Conservation (phyloP, 2,797 vertebrate species). For the Remorina albescens region DNA sequence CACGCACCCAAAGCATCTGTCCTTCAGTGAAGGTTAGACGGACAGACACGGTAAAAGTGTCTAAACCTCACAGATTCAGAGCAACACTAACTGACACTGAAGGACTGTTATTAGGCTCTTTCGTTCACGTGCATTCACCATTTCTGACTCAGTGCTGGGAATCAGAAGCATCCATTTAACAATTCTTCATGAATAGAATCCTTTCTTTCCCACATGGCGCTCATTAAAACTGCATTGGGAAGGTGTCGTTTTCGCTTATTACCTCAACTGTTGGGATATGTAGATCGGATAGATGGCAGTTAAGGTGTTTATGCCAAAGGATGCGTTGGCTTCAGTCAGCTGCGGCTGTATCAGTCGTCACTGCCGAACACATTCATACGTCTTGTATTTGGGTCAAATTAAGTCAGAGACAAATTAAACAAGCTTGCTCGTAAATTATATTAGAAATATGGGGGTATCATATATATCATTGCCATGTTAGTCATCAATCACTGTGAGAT, state of each 20-base stretch:
- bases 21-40: neutral
- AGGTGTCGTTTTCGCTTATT: conserved; percentile 83
- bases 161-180: conserved; percentile 71
- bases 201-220: conserved; percentile 70
- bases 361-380: conserved; percentile 65
- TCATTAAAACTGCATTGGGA: conserved; percentile 85
- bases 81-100: conserved; percentile 45
- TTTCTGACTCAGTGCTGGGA: conserved; percentile 46
- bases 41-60: conserved; percentile 1
- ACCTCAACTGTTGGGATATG: conserved; percentile 85
- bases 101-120: conserved; percentile 48
- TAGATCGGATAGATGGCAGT: conserved; percentile 82
- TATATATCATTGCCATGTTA: conserved; percentile 75
- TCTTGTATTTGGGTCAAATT: conserved; percentile 77
- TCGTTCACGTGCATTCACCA: conserved; percentile 68
- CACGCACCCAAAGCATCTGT: neutral
- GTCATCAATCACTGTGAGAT: conserved; percentile 79
- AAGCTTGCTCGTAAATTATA: conserved; percentile 82
- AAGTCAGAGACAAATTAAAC: conserved; percentile 81
- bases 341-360: conserved; percentile 67
- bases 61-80: neutral
- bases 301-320: conserved; percentile 78
- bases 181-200: conserved; percentile 63
- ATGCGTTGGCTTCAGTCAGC: conserved; percentile 73
- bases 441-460: conserved; percentile 45